phyloP scores from a whole-genome alignment of 1,140 invertebrate species.

The Drosophila malerkotliana region DNA sequence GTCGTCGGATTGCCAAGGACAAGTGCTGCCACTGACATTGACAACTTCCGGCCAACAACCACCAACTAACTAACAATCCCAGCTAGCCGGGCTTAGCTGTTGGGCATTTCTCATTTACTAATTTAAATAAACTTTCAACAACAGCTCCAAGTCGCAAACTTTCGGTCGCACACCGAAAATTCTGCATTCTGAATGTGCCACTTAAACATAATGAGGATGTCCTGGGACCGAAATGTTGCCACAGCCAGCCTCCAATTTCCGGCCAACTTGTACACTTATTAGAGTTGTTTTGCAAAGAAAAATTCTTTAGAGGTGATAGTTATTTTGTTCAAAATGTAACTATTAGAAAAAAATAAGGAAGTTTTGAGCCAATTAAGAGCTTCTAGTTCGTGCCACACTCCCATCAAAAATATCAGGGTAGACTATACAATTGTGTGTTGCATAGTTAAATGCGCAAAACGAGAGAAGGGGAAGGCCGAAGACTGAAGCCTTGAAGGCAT shows the following conservation, averaged over 20 bases:
- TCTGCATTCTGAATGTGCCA: slow-evolving; percentile 42
- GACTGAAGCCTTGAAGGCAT: slow-evolving; percentile 22
- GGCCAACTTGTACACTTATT: neutral
- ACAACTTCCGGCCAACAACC: slow-evolving; percentile 67
- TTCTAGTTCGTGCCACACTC: neutral
- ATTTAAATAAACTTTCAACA: slow-evolving; percentile 78
- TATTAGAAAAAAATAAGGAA: too few species aligned
- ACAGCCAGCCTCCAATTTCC: slow-evolving; percentile 17
- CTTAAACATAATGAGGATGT: slow-evolving; percentile 71
- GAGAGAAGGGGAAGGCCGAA: neutral
- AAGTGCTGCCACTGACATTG: slow-evolving; percentile 60
- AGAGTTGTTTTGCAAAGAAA: neutral
- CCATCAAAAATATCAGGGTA: slow-evolving; percentile 3
- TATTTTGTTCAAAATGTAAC: neutral
- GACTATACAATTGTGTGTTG: slow-evolving; percentile 27
- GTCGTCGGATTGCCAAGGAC: slow-evolving; percentile 26
- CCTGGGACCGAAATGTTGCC: slow-evolving; percentile 55
- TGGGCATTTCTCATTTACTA: slow-evolving; percentile 73
- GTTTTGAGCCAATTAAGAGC: neutral
- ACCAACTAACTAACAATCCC: slow-evolving; percentile 29
- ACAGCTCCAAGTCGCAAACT: slow-evolving; percentile 31
- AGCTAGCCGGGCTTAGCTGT: slow-evolving; percentile 28
- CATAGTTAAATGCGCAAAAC: slow-evolving; percentile 40
- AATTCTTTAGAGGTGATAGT: too few species aligned
- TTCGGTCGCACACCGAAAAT: slow-evolving; percentile 30